Evolutionary conservation across 1,140 invertebrate species (phyloP), one percentile per base, ranked within the genome.

Genomic region (Phenacoccus solenopsis): DNA sequence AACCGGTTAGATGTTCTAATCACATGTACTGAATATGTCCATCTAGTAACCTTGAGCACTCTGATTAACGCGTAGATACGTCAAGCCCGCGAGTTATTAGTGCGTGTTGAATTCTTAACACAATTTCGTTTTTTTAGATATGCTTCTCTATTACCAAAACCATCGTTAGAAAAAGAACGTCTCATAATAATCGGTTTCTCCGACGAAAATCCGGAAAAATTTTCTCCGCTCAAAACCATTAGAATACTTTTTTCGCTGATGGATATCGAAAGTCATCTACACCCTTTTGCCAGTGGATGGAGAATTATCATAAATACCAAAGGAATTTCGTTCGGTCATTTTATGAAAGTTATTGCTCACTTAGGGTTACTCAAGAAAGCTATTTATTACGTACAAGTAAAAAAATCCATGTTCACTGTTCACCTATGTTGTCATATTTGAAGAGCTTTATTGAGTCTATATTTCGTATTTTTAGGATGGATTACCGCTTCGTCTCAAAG

Each of bases 401-500:
- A 22, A 20, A n/a, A n/a, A n/a, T n/a, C n/a, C n/a, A n/a, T n/a
- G n/a, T n/a, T n/a, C n/a, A n/a, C n/a, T n/a, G n/a, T n/a, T n/a
- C n/a, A n/a, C n/a, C n/a, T n/a, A n/a, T n/a, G n/a, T n/a, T n/a
- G n/a, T n/a, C n/a, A n/a, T n/a, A n/a, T n/a, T n/a, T n/a, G n/a
- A n/a, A n/a, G n/a, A n/a, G n/a, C n/a, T n/a, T n/a, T n/a, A n/a
- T n/a, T n/a, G n/a, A n/a, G n/a, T n/a, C n/a, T n/a, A n/a, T n/a
- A n/a, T 13, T 32, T 32, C 30, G 13, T 7, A 7, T 32, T 32
- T 32, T 32, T 73, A 77, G 68, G 74, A 70, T 25, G 71, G 69
- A 1, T 22, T 70, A 7, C 74, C 72, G 10, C 32, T 74, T 16
- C 69, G 49, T 3, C 56, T 75, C 13, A 73, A 69, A 71, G 72